phyloP scores from a whole-genome alignment of 2,797 vertebrate genomes.

The Caiman crocodilus region DNA sequence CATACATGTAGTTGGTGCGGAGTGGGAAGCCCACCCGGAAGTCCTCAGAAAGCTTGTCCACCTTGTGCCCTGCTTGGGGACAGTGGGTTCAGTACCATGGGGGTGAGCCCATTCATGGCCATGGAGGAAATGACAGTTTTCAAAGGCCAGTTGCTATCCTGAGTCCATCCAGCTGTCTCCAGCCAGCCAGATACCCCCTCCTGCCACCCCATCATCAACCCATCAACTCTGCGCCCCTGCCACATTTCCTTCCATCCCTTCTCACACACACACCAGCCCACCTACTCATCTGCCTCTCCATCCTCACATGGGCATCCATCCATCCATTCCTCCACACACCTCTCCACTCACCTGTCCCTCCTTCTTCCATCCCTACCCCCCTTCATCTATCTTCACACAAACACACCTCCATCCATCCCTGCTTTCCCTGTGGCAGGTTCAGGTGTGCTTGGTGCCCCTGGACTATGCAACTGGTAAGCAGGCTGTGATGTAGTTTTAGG shows the following conservation, averaged over 20 bases:
- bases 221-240: background rate
- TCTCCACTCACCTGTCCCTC: background rate
- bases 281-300: no score
- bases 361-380: background rate
- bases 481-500: no score
- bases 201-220: background rate
- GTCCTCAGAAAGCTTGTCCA: constrained; percentile 79
- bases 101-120: background rate
- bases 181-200: background rate
- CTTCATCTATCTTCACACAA: no score
- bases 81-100: constrained; percentile 1
- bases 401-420: no score
- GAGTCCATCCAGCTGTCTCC: background rate
- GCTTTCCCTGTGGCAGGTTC: no score
- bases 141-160: no score
- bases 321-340: background rate
- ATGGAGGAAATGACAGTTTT: no score
- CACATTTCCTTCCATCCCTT: background rate
- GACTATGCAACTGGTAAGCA: no score
- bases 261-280: background rate
- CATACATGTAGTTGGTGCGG: constrained; percentile 90
- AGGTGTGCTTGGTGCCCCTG: no score
- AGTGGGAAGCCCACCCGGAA: constrained; percentile 89
- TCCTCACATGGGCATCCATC: background rate
- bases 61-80: constrained; percentile 77